Conservation (phyloP, 2,113 vertebrate genomes). For the Phyllostomus discolor region DNA sequence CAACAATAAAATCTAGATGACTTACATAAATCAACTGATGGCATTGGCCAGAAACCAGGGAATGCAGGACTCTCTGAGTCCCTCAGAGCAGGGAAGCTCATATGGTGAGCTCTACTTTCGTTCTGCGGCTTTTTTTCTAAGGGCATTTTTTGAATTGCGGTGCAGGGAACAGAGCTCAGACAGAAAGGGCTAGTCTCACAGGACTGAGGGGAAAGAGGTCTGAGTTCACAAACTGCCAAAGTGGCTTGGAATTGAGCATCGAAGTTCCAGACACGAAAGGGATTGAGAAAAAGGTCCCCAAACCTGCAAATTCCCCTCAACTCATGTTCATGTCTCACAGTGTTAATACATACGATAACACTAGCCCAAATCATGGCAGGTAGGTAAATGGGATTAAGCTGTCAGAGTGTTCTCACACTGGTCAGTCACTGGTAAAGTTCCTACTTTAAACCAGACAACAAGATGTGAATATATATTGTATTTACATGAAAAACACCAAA, state of each 20-base stretch:
- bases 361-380: not conserved
- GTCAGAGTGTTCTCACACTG: not conserved
- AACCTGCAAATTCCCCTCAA: not conserved
- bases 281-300: not conserved
- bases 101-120: not conserved
- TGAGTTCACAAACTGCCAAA: not conserved
- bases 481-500: slow-evolving; percentile 2
- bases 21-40: slow-evolving; percentile 37
- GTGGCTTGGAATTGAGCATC: not conserved
- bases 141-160: slow-evolving; percentile 15
- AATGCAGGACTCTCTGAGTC: not conserved
- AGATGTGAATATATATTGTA: not conserved
- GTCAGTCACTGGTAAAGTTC: not conserved
- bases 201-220: not conserved
- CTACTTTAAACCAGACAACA: not conserved
- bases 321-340: not conserved
- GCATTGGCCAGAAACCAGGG: not conserved
- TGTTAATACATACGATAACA: not conserved
- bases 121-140: not conserved
- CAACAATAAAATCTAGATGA: slow-evolving; percentile 28
- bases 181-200: not conserved
- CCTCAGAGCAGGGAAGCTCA: not conserved
- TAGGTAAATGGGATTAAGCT: not conserved
- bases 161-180: not conserved
- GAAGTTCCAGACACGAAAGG: slow-evolving; percentile 9